Conservation (phyloP, 2,113 vertebrate genomes). For the Bujurquina vittata region DNA sequence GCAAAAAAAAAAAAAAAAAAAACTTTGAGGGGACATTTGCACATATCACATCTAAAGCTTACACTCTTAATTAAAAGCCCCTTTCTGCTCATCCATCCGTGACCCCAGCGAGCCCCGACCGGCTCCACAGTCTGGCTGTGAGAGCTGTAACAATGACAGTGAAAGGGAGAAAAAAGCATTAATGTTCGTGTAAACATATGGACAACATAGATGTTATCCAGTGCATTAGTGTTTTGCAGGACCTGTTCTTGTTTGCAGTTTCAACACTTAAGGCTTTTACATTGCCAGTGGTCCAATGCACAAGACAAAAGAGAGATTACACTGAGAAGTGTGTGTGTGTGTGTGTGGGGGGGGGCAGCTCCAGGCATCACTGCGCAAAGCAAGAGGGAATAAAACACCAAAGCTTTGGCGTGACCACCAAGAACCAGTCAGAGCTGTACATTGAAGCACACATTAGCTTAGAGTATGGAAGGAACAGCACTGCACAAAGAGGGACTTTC, state of each 20-base stretch:
- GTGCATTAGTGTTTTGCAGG: slow-evolving; percentile 41
- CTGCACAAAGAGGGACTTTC: slow-evolving; percentile 53
- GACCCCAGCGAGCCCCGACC: slow-evolving; percentile 9
- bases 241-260: slow-evolving; percentile 21
- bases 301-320: slow-evolving; percentile 57
- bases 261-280: slow-evolving; percentile 8
- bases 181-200: slow-evolving; percentile 20
- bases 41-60: background rate
- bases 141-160: background rate
- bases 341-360: slow-evolving; percentile 3
- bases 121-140: background rate
- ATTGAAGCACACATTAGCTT: slow-evolving; percentile 18
- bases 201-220: background rate
- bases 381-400: slow-evolving; percentile 16
- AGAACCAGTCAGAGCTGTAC: slow-evolving; percentile 15
- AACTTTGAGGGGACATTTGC: background rate
- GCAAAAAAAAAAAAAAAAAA: background rate
- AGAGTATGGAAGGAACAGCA: slow-evolving; percentile 18
- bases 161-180: background rate
- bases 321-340: no score
- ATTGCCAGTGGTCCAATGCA: slow-evolving; percentile 40
- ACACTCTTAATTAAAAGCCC: slow-evolving; percentile 27
- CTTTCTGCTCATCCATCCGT: slow-evolving; percentile 11
- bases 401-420: slow-evolving; percentile 25
- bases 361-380: slow-evolving; percentile 1